Evolutionary conservation across 1,140 invertebrate genomes (phyloP).

Genomic region (Drosophila pectinifera): DNA sequence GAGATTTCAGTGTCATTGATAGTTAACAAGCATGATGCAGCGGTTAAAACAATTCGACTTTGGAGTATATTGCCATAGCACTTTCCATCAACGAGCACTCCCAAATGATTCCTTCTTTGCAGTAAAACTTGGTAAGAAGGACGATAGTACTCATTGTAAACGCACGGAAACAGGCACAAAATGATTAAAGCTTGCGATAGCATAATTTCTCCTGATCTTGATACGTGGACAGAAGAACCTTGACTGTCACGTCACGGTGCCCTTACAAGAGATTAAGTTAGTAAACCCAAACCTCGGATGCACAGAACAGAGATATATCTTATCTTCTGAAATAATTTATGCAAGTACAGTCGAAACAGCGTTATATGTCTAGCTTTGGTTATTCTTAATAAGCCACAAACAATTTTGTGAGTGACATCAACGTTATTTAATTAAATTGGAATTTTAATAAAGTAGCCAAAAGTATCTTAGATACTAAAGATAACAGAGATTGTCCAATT

Average conservation of each 20-base stretch:
- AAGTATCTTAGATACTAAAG: neutral
- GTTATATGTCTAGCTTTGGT: neutral
- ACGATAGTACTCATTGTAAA: slow-evolving; percentile 19
- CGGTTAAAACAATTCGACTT: slow-evolving; percentile 43
- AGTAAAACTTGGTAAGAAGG: slow-evolving; percentile 41
- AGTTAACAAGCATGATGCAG: slow-evolving; percentile 33
- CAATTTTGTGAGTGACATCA: neutral
- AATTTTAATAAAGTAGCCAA: slow-evolving; percentile 5
- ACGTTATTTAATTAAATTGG: slow-evolving; percentile 19
- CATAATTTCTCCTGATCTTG: slow-evolving; percentile 29
- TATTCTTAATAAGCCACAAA: neutral
- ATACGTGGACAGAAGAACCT: slow-evolving; percentile 12
- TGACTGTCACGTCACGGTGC: slow-evolving; percentile 35
- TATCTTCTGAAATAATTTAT: slow-evolving; percentile 37
- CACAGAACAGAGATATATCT: slow-evolving; percentile 21
- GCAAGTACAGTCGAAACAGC: slow-evolving; percentile 21
- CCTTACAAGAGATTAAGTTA: slow-evolving; percentile 29
- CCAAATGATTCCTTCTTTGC: slow-evolving; percentile 1
- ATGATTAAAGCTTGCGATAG: slow-evolving; percentile 18
- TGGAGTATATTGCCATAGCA: slow-evolving; percentile 48
- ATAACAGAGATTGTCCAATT: slow-evolving; percentile 13
- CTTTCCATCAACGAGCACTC: slow-evolving; percentile 12
- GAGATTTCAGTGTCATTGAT: neutral
- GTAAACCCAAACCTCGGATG: slow-evolving; percentile 8
- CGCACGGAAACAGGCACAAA: slow-evolving; percentile 14